Percentiles rank a stretch among this genome's conserved stretches.
Conservation (phyloP, 2,888 invertebrate genomes). For the Chrysomela aeneicollis region DNA sequence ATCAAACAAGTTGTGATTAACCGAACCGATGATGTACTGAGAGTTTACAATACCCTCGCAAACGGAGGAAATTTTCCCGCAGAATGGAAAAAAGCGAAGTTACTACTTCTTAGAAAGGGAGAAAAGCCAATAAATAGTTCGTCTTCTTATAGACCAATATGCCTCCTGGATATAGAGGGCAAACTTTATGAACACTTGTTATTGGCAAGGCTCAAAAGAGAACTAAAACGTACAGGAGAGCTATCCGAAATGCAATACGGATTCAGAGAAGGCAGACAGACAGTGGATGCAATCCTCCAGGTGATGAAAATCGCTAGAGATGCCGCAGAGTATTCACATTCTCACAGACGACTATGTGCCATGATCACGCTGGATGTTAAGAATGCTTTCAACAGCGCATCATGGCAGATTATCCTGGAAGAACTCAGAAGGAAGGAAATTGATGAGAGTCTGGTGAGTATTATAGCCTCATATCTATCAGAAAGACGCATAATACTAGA, state of each 20-base stretch:
- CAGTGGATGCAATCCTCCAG: slow-evolving; percentile 26
- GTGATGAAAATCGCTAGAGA: no score
- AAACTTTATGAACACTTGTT: no score
- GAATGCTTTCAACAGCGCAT: background rate
- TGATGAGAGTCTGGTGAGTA: slow-evolving; percentile 13
- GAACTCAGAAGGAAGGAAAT: slow-evolving; percentile 7
- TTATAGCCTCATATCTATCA: slow-evolving; percentile 20
- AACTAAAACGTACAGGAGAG: no score
- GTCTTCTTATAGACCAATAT: background rate
- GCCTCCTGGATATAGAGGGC: no score
- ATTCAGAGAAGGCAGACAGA: slow-evolving; percentile 23
- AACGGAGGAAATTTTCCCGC: no score
- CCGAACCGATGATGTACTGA: no score
- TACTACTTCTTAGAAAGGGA: slow-evolving; percentile 9
- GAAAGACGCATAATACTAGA: slow-evolving; percentile 17
- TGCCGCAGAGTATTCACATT: no score
- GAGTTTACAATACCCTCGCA: no score
- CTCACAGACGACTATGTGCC: no score
- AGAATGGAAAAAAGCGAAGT: slow-evolving; percentile 6
- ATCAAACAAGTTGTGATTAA: no score
- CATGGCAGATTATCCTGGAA: slow-evolving; percentile 15
- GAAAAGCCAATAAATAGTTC: background rate
- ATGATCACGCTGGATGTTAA: slow-evolving; percentile 1
- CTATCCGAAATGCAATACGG: slow-evolving; percentile 21
- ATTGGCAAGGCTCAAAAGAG: no score